Evolutionary conservation across 2,113 vertebrate genomes (phyloP), one percentile per base, ranked within the genome.

Genomic region (Excalfactoria chinensis): DNA sequence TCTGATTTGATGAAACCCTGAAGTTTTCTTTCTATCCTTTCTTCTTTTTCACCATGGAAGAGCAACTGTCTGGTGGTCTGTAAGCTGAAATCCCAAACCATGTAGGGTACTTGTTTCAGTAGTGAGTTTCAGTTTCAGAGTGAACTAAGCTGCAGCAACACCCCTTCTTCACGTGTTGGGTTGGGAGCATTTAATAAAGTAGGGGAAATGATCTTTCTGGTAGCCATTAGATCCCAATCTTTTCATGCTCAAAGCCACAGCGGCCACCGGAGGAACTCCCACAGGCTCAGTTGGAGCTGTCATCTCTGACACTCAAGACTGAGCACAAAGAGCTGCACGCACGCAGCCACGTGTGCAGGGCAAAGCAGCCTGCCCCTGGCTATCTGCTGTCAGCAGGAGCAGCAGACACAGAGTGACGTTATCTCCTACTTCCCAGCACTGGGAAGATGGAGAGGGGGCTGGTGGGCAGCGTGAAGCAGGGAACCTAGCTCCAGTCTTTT

Each of bases 291-390:
- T n/a, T 49, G 59, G 48, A 79, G 34, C 49, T 82, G 53, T 79
- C 67, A 51, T 1, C 0, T 66, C 71, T 84, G 44, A 35, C 58
- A 19, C 43, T 40, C 58, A 30, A 53, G 60, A 11, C 8, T 43
- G n/a, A 93, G 48, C n/a, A 75, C 32, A 26, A 56, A 90, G 77
- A 86, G 2, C 28, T 18, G 13, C 46, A 41, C 1, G 1, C 1
- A 0, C 43, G 32, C 7, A 58, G 44, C 13, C 10, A 14, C 0
- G 1, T 49, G 51, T 26, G 46, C 0, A 4, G 76, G 34, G 37
- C 46, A 67, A 10, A 66, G 28, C 25, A 34, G 0, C 2, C 64
- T 41, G 44, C 34, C 35, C n/a, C 41, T 15, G 40, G 49, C 41
- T 70, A 76, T 41, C 75, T 70, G 21, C 32, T 41, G 59, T 23